Base-by-base conservation (phyloP, 2,113 vertebrate genomes). In the Parotia lawesii region DNA sequence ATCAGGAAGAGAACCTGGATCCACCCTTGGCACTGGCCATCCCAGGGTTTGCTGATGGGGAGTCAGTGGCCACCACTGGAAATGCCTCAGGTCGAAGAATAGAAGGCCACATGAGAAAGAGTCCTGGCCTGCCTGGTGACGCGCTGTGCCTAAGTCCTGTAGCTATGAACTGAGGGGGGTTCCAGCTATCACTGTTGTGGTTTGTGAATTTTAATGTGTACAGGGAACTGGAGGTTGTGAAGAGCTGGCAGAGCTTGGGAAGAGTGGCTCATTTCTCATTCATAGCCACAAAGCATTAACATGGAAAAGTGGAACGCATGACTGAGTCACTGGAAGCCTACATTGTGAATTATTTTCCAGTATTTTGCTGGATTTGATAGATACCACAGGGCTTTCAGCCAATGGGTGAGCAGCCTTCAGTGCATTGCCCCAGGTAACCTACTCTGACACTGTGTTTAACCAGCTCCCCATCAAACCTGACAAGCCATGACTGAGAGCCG, bases 381-480 rank as follows among this genome's bases (percentile, higher is more conserved):
- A 38, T 64, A 51, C n/a, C 65, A n/a, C 23, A 42, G 54, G 42
- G 67, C 75, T 70, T 45, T 58, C 50, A 61, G 67, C 50, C 4
- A 33, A 5, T 33, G 51, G 76, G 35, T 0, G 1, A 77, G 45
- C 42, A 70, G 66, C 50, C 40, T 85, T 72, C 66, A 51, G 25
- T n/a, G 28, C 19, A 16, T 18, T 10, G 42, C 60, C 27, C 19
- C 28, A 31, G 56, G 42, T 90, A 87, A 75, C 71, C 64, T 51
- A 2, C 38, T 75, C 44, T 85, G 90, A 76, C 80, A 80, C 10
- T 25, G 58, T 1, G 0, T 75, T 95, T 90, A 82, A 87, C 56
- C 79, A 93, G 37, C 65, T 95, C 75, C 75, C 23, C 62, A 72
- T 90, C 89, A 93, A 90, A 89, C 47, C 82, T 77, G 85, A 82